Conservation (phyloP, 2,113 vertebrate species). For the Neodontobutis hainanensis region DNA sequence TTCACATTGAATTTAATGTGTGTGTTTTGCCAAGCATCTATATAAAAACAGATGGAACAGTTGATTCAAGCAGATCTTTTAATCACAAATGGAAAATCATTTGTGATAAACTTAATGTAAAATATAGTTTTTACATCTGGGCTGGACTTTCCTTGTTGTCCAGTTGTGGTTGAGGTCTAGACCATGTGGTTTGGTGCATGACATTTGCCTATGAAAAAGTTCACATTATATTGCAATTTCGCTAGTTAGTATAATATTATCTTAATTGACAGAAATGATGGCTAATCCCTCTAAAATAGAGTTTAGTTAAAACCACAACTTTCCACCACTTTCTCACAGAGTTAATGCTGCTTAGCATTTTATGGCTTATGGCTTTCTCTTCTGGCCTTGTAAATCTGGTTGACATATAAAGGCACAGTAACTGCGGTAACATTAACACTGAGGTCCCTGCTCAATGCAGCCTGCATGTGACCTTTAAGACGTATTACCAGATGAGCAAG, state of each 20-base stretch:
- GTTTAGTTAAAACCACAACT: not conserved
- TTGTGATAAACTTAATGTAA: not conserved
- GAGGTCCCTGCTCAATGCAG: slow-evolving; percentile 31
- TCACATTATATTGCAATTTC: slow-evolving; percentile 29
- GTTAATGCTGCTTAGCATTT: slow-evolving; percentile 7
- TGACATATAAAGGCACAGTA: slow-evolving; percentile 17
- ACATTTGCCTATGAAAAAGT: slow-evolving; percentile 7
- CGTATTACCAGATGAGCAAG: slow-evolving; percentile 29
- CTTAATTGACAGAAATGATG: slow-evolving; percentile 14
- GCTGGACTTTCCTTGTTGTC: not conserved
- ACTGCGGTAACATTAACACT: slow-evolving; percentile 31
- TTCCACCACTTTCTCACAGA: slow-evolving; percentile 3
- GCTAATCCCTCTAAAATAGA: not conserved
- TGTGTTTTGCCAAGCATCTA: not conserved
- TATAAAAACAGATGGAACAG: not conserved
- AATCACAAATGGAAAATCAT: too few species aligned
- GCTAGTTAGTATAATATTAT: slow-evolving; percentile 12
- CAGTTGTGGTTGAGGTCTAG: not conserved
- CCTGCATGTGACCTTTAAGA: slow-evolving; percentile 59
- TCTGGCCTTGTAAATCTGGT: slow-evolving; percentile 33
- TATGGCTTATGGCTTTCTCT: slow-evolving; percentile 14
- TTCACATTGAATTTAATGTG: not conserved
- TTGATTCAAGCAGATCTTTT: not conserved
- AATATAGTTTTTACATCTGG: not conserved
- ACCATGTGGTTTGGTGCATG: not conserved